A percentile compares a stretch with the other conserved stretches of the same genome.
Evolutionary conservation across 2,888 invertebrate genomes (phyloP).

Genomic region (Pristionchus mayeri): DNA sequence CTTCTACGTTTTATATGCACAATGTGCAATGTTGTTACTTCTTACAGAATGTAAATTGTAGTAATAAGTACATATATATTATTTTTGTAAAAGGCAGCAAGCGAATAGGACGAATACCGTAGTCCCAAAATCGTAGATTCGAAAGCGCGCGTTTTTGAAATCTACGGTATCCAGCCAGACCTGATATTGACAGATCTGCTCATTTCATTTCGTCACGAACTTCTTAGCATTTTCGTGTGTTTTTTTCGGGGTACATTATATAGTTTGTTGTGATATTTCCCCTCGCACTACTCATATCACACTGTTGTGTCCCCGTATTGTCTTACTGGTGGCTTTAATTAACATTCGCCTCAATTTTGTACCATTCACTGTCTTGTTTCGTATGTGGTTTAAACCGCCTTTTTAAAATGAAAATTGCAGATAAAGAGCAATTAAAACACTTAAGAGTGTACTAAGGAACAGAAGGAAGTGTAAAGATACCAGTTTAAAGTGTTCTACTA

Average conservation of each 20-base stretch:
- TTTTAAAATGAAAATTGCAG: slow-evolving; percentile 24
- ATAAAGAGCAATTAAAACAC: slow-evolving; percentile 43
- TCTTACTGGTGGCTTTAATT: slow-evolving; percentile 38
- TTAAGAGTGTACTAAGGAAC: neutral
- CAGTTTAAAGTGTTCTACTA: slow-evolving; percentile 41
- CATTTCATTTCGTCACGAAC: slow-evolving; percentile 10
- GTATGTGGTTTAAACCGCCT: neutral
- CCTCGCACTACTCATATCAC: slow-evolving; percentile 6
- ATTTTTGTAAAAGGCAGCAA: neutral
- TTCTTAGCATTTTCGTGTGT: slow-evolving; percentile 25
- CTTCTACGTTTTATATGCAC: slow-evolving; percentile 27
- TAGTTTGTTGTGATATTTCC: neutral
- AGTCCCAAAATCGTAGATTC: neutral
- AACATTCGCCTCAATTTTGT: slow-evolving; percentile 18
- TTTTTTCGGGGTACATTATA: neutral
- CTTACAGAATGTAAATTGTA: slow-evolving; percentile 36
- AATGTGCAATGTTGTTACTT: slow-evolving; percentile 43
- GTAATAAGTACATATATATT: slow-evolving; percentile 8
- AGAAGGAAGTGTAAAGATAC: neutral
- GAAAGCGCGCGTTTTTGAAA: slow-evolving; percentile 9
- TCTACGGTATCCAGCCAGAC: slow-evolving; percentile 5
- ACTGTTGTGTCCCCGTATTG: slow-evolving; percentile 20
- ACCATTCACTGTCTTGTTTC: slow-evolving; percentile 8
- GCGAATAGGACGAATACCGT: neutral
- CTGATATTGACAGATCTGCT: slow-evolving; percentile 42